Evolutionary conservation across 35 echinoderm and acorn worm genomes (phyloP), one percentile per base, ranked within the genome.

Genomic region (Lytechinus variegatus): DNA sequence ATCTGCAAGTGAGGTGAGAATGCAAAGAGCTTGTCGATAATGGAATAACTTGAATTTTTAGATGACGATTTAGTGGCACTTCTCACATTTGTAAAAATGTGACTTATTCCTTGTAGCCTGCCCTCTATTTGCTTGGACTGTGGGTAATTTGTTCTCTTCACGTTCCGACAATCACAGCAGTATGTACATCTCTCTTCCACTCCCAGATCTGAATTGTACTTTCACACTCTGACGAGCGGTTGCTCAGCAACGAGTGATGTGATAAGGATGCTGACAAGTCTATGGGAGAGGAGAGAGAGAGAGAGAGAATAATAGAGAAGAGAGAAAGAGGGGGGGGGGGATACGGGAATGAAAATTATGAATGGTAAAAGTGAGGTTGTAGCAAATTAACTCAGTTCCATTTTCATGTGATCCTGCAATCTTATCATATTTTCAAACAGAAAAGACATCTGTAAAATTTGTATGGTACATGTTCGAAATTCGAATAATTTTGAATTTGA

Each of bases 121-220:
- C 66, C 66, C 66, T 79, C 66, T 79, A 79, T 79, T 79, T 79
- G 66, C 66, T 24, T 79, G 16, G 5, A 24, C 66, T 79, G 66
- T 24, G 4, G 88, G 12, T 90, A 90, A 90, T 90, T 90, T 90
- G 88, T 90, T 28, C 88, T 44, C 88, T 90, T 90, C 88, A 90
- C 88, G 88, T 90, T 54, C 52, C 10, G 88, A 51, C 88, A 90
- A 90, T 90, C 88, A 90, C 88, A 90, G 88, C 88, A 90, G 88
- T 90, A 29, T 90, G 28, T 54, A 44, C 52, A 90, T 44, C 88
- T 52, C 88, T 90, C 88, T 90, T 8, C 8, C 14, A 10, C 88
- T 90, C 88, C 4, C 28, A 90, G 88, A 10, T 90, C 88, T 54
- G 29, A 90, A 90, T 90, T 90, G 88, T 90, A 90, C 88, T 90